Evolutionary conservation across 2,113 vertebrate genomes (phyloP).

Genomic region (Columba livia): DNA sequence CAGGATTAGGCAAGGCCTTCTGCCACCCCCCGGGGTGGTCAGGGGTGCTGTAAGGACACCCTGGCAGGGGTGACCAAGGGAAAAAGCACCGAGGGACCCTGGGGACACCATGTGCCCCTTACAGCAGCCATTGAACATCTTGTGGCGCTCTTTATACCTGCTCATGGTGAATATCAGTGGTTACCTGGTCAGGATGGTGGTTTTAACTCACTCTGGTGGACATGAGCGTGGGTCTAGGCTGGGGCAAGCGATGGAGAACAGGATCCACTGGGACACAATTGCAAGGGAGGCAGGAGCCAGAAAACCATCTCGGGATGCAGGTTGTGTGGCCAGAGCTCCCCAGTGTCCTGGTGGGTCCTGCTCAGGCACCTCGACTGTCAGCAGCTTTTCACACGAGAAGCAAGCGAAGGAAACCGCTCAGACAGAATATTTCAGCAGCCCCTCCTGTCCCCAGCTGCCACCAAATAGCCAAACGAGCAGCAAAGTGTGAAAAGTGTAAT

Average conservation of each 20-base stretch:
- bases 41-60: background rate
- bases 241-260: accelerated
- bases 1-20: background rate
- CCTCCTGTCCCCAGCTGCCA: background rate
- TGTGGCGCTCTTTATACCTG: accelerated
- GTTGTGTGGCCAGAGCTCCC: too few relatives aligned
- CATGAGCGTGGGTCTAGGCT: accelerated
- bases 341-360: too few relatives aligned
- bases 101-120: accelerated
- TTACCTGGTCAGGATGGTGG: background rate
- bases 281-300: accelerated
- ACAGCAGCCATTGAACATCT: accelerated
- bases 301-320: too few relatives aligned
- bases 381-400: accelerated
- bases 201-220: background rate
- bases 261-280: accelerated
- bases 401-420: accelerated
- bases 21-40: background rate
- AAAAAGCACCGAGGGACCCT: accelerated
- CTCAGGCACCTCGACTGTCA: too few relatives aligned
- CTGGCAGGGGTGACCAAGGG: background rate
- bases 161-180: accelerated
- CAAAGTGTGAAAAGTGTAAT: background rate
- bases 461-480: too few relatives aligned
- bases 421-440: background rate